Evolutionary conservation across 2,888 invertebrate genomes (phyloP).

Genomic region (Cantharis lateralis): DNA sequence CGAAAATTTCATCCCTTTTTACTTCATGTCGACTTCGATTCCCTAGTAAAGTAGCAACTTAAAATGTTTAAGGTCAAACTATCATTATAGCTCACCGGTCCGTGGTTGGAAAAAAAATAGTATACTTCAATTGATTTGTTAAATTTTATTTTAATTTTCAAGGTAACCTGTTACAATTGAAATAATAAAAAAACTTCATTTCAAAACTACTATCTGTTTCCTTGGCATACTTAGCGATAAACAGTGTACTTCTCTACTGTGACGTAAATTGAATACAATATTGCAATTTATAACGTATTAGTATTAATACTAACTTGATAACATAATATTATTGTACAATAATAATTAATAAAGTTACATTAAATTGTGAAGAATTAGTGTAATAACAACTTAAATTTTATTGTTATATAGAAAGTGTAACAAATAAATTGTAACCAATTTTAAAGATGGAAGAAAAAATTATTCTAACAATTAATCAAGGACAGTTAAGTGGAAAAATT

Average conservation of each 20-base stretch:
- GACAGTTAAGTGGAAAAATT: slow-evolving; percentile 45
- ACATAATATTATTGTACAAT: too few species aligned
- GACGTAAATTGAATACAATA: background rate
- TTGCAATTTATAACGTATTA: too few species aligned
- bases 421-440: background rate
- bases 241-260: background rate
- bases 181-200: background rate
- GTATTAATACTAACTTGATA: background rate
- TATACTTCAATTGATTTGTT: too few species aligned
- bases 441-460: background rate
- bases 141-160: background rate
- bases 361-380: background rate
- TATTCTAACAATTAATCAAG: slow-evolving; percentile 45
- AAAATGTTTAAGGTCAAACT: too few species aligned
- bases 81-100: too few species aligned
- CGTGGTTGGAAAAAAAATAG: too few species aligned
- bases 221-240: background rate
- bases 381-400: too few species aligned
- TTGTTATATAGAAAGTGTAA: background rate
- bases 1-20: too few species aligned
- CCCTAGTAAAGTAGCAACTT: too few species aligned
- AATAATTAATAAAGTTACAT: background rate
- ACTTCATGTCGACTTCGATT: too few species aligned
- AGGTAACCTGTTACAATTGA: background rate
- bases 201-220: background rate